Evolutionary conservation across 2,797 vertebrate species (phyloP).

Genomic region (Ptychadena robeensis): DNA sequence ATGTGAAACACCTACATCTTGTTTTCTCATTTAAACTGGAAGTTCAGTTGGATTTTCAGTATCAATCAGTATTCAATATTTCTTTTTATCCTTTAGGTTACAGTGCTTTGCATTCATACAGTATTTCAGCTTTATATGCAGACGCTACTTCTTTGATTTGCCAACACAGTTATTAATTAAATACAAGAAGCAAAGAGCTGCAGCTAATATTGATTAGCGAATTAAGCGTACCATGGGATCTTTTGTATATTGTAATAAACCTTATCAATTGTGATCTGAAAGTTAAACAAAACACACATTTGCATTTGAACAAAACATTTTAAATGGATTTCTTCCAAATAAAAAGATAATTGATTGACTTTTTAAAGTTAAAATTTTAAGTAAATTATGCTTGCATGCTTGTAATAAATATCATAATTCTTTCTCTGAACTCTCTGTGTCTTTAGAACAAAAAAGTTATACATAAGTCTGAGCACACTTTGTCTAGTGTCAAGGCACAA

Average conservation of each 20-base stretch:
- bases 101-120: background rate
- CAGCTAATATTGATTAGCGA: background rate
- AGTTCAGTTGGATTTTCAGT: no score
- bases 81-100: background rate
- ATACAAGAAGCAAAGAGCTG: background rate
- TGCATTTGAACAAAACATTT: conserved; percentile 10
- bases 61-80: no score
- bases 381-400: background rate
- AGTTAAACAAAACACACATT: conserved; percentile 16
- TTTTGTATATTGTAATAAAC: background rate
- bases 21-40: no score
- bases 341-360: conserved; percentile 19
- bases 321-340: background rate
- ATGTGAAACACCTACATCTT: no score
- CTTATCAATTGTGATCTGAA: background rate
- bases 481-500: no score
- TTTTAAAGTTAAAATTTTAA: conserved; percentile 1
- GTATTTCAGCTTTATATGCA: no score
- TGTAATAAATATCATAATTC: conserved; percentile 8
- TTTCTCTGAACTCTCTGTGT: conserved; percentile 10
- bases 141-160: background rate
- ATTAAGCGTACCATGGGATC: background rate
- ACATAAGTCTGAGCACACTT: no score
- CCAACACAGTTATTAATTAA: background rate
- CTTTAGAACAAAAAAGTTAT: no score